Conservation (phyloP, 2,888 invertebrate genomes). For the Lacanobia wlatinum region DNA sequence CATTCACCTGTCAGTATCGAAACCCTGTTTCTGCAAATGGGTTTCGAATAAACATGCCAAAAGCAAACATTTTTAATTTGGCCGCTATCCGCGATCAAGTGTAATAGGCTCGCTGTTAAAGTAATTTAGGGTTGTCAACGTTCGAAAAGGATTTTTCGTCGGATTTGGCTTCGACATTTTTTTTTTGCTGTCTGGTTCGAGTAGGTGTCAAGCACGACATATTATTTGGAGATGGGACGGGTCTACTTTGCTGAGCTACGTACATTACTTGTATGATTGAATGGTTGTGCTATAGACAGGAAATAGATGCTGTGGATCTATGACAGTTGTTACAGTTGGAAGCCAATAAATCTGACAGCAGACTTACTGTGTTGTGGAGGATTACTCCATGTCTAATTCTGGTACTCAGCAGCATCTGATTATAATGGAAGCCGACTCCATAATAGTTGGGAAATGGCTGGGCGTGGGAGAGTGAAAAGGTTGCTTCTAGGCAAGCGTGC, state of each 20-base stretch:
- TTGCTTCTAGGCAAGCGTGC: too few relatives aligned
- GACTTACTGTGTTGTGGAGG: too few relatives aligned
- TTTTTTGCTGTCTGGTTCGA: neutral
- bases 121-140: conserved; percentile 49
- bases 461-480: too few relatives aligned
- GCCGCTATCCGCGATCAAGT: conserved; percentile 48
- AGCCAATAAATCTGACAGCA: too few relatives aligned
- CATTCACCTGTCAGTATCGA: conserved; percentile 47
- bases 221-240: neutral
- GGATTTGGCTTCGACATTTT: neutral
- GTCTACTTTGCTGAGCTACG: neutral
- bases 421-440: too few relatives aligned
- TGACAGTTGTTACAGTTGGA: too few relatives aligned
- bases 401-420: too few relatives aligned
- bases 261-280: neutral
- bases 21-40: conserved; percentile 31
- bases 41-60: conserved; percentile 54
- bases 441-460: too few relatives aligned
- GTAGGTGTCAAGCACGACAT: neutral
- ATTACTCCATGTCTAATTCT: too few relatives aligned
- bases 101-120: conserved; percentile 44
- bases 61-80: conserved; percentile 61
- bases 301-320: neutral
- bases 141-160: neutral
- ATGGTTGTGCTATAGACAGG: neutral